These are phyloP conservation scores for Panulirus ornatus DNA, from an alignment of 1,140 invertebrate genomes.

Conservation along the genomic window DNA sequence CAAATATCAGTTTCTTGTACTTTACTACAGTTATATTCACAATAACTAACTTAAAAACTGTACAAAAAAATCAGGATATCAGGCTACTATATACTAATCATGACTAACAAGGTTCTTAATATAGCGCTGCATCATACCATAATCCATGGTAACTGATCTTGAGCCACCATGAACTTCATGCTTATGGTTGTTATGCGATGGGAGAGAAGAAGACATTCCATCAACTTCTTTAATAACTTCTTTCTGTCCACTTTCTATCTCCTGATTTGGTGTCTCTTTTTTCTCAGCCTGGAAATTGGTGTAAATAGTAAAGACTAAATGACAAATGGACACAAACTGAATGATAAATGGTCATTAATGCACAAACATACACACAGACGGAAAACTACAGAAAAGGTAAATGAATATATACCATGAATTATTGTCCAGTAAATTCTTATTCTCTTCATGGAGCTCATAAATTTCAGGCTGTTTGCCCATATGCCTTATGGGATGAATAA, in stretches of 20 bases:
- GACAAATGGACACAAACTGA: too few species aligned
- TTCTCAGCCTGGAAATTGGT: constrained; percentile 27
- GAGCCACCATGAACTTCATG: not conserved
- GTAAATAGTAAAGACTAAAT: too few species aligned
- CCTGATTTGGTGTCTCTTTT: constrained; percentile 5
- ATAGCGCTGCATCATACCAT: constrained; percentile 68
- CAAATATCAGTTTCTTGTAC: not conserved
- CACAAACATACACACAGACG: too few species aligned
- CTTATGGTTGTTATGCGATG: not conserved
- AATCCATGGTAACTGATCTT: constrained; percentile 67
- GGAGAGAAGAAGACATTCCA: constrained; percentile 6
- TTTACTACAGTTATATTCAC: not conserved
- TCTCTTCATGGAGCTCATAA: too few species aligned
- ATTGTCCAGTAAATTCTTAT: too few species aligned
- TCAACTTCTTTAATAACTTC: not conserved
- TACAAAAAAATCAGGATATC: not conserved
- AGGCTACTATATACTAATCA: constrained; percentile 12
- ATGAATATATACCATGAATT: too few species aligned
- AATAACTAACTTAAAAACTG: not conserved
- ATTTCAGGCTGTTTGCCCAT: too few species aligned
- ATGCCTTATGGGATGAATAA: too few species aligned
- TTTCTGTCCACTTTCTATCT: constrained; percentile 9
- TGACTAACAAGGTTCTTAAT: constrained; percentile 55
- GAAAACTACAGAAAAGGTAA: too few species aligned
- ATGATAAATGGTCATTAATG: not conserved